Evolutionary conservation across 2,888 invertebrate genomes (phyloP), one percentile per base, ranked within the genome.

Genomic region (Fragum whitleyi): DNA sequence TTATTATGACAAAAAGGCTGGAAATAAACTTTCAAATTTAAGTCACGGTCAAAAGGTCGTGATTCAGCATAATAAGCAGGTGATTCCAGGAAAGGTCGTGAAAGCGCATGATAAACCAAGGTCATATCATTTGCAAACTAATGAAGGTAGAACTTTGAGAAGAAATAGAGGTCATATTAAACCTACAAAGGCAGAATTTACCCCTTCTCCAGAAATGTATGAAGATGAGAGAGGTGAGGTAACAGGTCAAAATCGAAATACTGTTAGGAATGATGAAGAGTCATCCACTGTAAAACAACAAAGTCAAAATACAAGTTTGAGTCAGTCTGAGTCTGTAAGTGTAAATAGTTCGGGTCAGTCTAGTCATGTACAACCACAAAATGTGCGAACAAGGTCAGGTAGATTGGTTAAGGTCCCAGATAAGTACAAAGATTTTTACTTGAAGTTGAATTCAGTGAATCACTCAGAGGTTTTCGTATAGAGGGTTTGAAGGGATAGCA

Each of bases 121-220:
- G 53, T 69, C 69, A 42, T 69, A 69, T 53, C 14, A 42, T 28
- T 39, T 69, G 11, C 28, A 69, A 29, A 69, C 69, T 11, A 69
- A 28, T 39, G 51, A 51, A 28, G 51, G 69, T 28, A 51, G 47
- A 23, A 47, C 21, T 42, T 29, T 69, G 2, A 23, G 69, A 28
- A 47, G 69, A 9, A 47, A 69, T 29, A 39, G 69, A 19, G 28
- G 19, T 47, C 69, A 69, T 69, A 39, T 69, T n/a, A 69, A 69
- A 42, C 47, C 69, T 23, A 69, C 57, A 23, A 69, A 26, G 42
- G 51, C 29, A 47, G 23, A 42, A 9, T 69, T 69, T 51, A 29
- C 62, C 32, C 32, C 57, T 57, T 26, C 9, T 57, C 57, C 57
- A 14, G 23, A 57, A 57, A 14, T 21, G 57, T 26, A 23, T 26